Base-by-base conservation (phyloP, 2,113 vertebrate species). In the Melozone crissalis region DNA sequence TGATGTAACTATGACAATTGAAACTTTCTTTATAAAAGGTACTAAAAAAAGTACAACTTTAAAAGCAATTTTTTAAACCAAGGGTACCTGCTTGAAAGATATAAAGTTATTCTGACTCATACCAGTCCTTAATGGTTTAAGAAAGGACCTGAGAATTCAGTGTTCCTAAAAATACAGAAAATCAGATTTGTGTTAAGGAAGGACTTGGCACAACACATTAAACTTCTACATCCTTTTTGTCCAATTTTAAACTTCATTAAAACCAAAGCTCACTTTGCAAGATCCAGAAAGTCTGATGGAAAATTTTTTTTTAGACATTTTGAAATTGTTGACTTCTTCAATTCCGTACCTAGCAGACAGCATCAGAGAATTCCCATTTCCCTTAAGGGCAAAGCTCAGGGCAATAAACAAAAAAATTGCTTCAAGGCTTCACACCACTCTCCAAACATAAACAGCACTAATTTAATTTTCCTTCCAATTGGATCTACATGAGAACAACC, bases 381-480 rank as follows among this genome's bases (percentile, higher is more conserved):
- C 76, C n/a, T 18, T 4, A 28, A 10, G 39, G 26, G 80, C 28
- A 80, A 63, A 84, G 17, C 27, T 68, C 59, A 54, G 68, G 11
- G 47, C 31, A n/a, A 28, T n/a, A 54, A 65, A 78, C 23, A 72
- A 90, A 67, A 59, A 75, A 82, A 66, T 2, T 22, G 18, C 61
- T 90, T 79, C 81, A 89, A 83, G 71, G 49, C 62, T 87, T 89
- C 76, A 66, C 84, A 76, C 83, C 61, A 65, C 30, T 43, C 23
- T 84, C 39, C 41, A 91, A 71, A 90, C 59, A 46, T 61, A 94
- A 96, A 94, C 73, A 93, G 44, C 16, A 79, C 30, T 76, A 71
- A 65, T 89, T 90, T 72, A 59, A 89, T 90, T 96, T 92, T 72
- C 61, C 28, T 93, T 93, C 62, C 78, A 81, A 55, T n/a, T 84